Evolutionary conservation across 2,113 vertebrate species (phyloP).

Genomic region (Porphyrio hochstetteri): DNA sequence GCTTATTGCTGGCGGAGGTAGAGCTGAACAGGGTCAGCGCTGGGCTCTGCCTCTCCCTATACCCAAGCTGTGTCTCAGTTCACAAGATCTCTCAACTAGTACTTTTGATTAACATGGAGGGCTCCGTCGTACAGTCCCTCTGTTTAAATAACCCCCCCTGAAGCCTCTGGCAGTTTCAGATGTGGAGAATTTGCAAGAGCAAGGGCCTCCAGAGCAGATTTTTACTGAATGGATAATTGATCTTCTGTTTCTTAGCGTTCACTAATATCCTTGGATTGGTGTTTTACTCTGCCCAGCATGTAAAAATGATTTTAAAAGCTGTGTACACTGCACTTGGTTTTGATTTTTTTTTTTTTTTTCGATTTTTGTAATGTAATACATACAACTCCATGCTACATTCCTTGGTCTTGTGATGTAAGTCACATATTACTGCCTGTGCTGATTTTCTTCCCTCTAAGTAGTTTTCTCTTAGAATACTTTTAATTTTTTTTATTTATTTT

Average conservation of each 20-base stretch:
- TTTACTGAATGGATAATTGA: neutral
- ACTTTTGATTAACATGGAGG: neutral
- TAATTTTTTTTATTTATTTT: conserved; percentile 49
- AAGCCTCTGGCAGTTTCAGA: neutral
- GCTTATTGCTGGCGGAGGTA: neutral
- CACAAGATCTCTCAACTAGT: neutral
- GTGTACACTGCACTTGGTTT: conserved; percentile 12
- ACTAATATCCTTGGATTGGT: neutral
- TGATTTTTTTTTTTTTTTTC: neutral
- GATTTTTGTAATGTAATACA: conserved; percentile 53
- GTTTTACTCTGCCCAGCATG: conserved; percentile 32
- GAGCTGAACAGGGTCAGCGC: neutral
- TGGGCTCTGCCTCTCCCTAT: neutral
- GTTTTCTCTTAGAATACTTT: conserved; percentile 73
- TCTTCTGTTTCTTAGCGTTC: neutral
- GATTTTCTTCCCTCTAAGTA: conserved; percentile 72
- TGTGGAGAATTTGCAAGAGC: neutral
- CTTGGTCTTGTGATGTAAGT: conserved; percentile 73
- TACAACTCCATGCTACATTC: conserved; percentile 61
- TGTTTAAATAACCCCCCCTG: neutral
- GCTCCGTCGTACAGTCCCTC: neutral
- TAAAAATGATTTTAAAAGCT: conserved; percentile 8
- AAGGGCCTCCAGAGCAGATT: neutral
- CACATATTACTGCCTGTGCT: conserved; percentile 75
- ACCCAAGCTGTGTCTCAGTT: neutral